Conservation (phyloP, 2,888 invertebrate species). For the Operophtera brumata region DNA sequence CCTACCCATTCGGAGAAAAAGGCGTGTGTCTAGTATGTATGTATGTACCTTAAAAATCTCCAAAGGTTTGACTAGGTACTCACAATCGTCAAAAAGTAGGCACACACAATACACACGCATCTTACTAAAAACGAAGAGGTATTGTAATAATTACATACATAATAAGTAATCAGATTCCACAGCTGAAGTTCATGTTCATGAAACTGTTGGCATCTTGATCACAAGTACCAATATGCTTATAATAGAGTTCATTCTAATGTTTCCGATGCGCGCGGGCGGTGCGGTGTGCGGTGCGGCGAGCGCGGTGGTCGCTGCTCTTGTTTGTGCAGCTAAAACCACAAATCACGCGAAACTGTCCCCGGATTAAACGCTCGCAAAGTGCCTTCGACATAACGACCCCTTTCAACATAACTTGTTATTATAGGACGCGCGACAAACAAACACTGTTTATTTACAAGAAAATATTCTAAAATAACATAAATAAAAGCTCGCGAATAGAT, state of each 20-base stretch:
- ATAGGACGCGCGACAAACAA: background rate
- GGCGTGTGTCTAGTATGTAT: too few species aligned
- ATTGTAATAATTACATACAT: too few species aligned
- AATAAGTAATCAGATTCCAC: too few species aligned
- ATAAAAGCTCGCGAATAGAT: background rate
- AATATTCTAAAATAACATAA: background rate
- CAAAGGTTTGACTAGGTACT: too few species aligned
- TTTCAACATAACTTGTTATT: slow-evolving; percentile 17
- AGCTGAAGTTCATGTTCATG: too few species aligned
- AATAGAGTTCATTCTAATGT: slow-evolving; percentile 5
- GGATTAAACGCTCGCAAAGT: slow-evolving; percentile 47
- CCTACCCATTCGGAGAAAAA: too few species aligned
- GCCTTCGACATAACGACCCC: slow-evolving; percentile 37
- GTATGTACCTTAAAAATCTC: too few species aligned
- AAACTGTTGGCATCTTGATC: too few species aligned
- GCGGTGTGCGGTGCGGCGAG: slow-evolving; percentile 2
- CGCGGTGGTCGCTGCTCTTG: slow-evolving; percentile 34
- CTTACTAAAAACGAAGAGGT: too few species aligned
- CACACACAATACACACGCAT: too few species aligned
- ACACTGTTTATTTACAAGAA: slow-evolving; percentile 9
- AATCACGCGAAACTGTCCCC: slow-evolving; percentile 50
- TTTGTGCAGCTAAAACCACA: slow-evolving; percentile 54
- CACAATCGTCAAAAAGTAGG: too few species aligned
- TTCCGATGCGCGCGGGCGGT: background rate
- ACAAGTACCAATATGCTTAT: too few species aligned